Evolutionary conservation across 2,888 invertebrate species (phyloP).

Genomic region (Habrosyne pyritoides): DNA sequence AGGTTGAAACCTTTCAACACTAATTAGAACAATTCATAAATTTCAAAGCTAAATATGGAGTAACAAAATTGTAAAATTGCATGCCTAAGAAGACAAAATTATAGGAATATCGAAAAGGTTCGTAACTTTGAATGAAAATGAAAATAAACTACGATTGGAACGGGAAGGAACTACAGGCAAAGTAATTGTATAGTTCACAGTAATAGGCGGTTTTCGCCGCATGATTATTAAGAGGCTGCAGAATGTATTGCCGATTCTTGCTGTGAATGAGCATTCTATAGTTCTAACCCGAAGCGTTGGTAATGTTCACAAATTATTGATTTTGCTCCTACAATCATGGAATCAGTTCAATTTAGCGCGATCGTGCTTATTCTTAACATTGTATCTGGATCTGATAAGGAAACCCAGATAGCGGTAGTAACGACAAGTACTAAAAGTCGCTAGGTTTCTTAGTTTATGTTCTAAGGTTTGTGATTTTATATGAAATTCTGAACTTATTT

Average conservation of each 20-base stretch:
- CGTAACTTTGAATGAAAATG: slow-evolving; percentile 51
- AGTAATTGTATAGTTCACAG: slow-evolving; percentile 53
- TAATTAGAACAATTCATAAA: slow-evolving; percentile 5
- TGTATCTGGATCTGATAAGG: slow-evolving; percentile 6
- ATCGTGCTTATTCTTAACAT: slow-evolving; percentile 8
- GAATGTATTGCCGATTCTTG: slow-evolving; percentile 14
- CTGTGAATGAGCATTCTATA: background rate
- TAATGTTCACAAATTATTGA: slow-evolving; percentile 4
- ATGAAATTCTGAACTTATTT: background rate
- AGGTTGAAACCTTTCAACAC: background rate
- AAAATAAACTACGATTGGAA: slow-evolving; percentile 46
- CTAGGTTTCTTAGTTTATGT: background rate
- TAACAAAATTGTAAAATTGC: slow-evolving; percentile 34
- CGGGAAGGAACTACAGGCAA: slow-evolving; percentile 47
- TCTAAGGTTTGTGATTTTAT: background rate
- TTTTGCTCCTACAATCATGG: slow-evolving; percentile 6
- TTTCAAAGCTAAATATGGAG: slow-evolving; percentile 23
- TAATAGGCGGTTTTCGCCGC: slow-evolving; percentile 51
- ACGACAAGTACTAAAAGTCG: background rate
- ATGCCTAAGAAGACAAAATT: slow-evolving; percentile 43
- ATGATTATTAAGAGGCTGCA: slow-evolving; percentile 47
- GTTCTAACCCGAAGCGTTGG: background rate
- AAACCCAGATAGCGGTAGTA: background rate
- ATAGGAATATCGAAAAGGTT: slow-evolving; percentile 52
- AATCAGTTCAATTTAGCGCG: slow-evolving; percentile 8